These are phyloP conservation scores for Nephrotoma flavescens DNA, from an alignment of 2,888 invertebrate species.

Conservation along the genomic window DNA sequence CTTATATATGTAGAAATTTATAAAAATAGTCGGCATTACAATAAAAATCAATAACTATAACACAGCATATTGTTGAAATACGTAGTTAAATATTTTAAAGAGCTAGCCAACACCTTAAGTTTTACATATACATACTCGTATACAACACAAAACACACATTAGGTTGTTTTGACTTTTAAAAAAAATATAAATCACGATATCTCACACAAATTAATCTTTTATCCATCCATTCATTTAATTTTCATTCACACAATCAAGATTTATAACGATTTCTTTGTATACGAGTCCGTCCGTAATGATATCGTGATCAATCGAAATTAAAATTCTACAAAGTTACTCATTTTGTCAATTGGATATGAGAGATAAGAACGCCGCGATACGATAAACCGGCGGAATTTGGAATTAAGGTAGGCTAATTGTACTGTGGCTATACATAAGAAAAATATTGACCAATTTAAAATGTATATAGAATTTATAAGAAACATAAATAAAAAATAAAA, in stretches of 20 bases:
- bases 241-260: background rate
- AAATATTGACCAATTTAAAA: background rate
- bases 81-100: background rate
- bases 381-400: background rate
- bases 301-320: background rate
- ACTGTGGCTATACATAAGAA: background rate
- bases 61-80: background rate
- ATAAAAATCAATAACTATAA: background rate
- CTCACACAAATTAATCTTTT: background rate
- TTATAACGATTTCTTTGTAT: background rate
- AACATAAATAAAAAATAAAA: background rate
- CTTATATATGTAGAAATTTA: background rate
- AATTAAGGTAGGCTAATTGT: background rate
- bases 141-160: background rate
- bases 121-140: background rate
- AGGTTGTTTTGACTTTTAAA: background rate
- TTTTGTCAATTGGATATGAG: background rate
- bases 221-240: background rate
- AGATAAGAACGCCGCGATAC: background rate
- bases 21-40: background rate
- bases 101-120: background rate
- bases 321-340: background rate
- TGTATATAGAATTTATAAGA: background rate
- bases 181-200: background rate
- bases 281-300: background rate